Evolutionary conservation across 2,888 invertebrate species (phyloP).

Genomic region (Metacarcinus magister): DNA sequence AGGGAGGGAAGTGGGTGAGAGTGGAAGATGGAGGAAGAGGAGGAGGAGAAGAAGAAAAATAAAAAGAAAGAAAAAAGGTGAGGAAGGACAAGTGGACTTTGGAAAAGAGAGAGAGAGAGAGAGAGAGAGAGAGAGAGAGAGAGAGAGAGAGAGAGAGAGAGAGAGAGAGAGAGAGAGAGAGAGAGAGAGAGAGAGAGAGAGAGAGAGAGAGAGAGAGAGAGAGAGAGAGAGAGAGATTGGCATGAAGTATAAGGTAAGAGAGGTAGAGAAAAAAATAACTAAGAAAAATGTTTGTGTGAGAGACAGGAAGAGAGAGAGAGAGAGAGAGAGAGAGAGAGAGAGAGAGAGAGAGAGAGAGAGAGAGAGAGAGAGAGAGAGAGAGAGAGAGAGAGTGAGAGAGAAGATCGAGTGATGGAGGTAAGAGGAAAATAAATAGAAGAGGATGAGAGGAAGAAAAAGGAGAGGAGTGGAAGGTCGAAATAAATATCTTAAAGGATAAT

Average conservation of each 20-base stretch:
- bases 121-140: background rate
- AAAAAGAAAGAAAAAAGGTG: too few species aligned
- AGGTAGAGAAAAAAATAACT: background rate
- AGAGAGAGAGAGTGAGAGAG: too few species aligned
- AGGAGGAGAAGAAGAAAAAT: too few species aligned
- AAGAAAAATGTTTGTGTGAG: background rate
- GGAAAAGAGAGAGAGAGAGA: too few species aligned
- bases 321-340: background rate
- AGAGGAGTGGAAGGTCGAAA: background rate
- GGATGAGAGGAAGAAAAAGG: background rate
- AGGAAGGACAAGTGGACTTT: too few species aligned
- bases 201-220: slow-evolving; percentile 28
- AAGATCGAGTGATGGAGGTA: background rate
- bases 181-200: background rate
- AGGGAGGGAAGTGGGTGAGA: background rate
- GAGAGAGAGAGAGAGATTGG: slow-evolving; percentile 32
- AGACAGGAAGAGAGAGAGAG: background rate
- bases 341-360: background rate
- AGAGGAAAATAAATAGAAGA: background rate
- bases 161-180: background rate
- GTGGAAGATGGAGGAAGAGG: background rate
- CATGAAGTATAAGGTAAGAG: background rate
- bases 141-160: background rate
- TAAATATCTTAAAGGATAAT: background rate
- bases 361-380: background rate